Evolutionary conservation across 2,888 invertebrate species (phyloP).

Genomic region (Acrobasis suavella): DNA sequence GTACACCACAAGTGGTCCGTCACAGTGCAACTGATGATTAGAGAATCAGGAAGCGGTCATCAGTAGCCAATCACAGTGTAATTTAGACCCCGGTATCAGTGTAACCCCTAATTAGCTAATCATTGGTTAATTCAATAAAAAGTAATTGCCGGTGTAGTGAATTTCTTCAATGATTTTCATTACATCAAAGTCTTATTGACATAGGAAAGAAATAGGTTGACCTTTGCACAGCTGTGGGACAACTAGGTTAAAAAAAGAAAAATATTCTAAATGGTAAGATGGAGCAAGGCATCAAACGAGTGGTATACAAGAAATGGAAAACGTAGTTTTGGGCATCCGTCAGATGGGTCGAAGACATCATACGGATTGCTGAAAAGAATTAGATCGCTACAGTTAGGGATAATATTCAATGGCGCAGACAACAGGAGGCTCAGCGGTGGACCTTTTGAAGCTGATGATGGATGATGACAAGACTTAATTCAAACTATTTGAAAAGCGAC

Average conservation of each 20-base stretch:
- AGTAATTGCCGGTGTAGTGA: neutral
- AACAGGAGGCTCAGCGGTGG: no score
- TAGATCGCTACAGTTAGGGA: no score
- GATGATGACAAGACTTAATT: no score
- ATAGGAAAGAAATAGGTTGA: no score
- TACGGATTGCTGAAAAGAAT: no score
- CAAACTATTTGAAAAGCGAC: no score
- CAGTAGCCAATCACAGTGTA: neutral
- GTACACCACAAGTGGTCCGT: neutral
- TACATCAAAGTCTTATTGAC: no score
- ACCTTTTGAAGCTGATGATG: no score
- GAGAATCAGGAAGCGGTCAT: neutral
- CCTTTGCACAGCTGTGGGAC: no score
- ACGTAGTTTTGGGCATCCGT: neutral
- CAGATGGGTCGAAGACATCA: neutral
- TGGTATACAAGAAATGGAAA: neutral
- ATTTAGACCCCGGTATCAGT: neutral
- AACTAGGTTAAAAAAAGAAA: no score
- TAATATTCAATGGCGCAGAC: no score
- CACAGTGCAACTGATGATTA: neutral
- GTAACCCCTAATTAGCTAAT: conserved; percentile 3
- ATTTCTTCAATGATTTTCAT: no score
- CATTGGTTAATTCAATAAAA: neutral
- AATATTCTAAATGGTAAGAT: neutral
- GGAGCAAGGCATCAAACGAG: neutral